phyloP scores from a whole-genome alignment of 2,797 vertebrate species.

The Macrochelys suwanniensis region DNA sequence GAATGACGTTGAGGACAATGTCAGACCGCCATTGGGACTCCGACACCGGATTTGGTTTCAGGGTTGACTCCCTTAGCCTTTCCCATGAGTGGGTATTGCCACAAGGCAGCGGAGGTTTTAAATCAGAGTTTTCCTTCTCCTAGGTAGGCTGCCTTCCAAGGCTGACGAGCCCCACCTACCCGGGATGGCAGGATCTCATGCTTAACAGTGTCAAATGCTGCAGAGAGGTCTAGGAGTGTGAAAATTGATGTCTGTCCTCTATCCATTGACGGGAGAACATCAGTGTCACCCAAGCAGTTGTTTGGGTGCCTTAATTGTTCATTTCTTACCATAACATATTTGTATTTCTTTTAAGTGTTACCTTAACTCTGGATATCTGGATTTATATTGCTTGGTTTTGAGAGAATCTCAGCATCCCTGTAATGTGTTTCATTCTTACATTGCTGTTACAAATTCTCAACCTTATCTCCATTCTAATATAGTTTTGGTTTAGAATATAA shows the following conservation, averaged over 20 bases:
- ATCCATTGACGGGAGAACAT: not conserved
- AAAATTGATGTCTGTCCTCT: not conserved
- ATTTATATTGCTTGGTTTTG: not conserved
- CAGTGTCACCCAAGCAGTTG: not conserved
- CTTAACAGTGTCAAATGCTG: not conserved
- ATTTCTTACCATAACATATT: not conserved
- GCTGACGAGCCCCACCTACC: too few species aligned
- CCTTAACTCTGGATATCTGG: not conserved
- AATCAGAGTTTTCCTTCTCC: too few species aligned
- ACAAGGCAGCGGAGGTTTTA: too few species aligned
- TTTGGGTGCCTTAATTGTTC: not conserved
- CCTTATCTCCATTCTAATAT: not conserved
- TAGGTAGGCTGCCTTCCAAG: too few species aligned
- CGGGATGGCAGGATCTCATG: too few species aligned
- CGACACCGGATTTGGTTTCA: too few species aligned
- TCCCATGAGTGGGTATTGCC: too few species aligned
- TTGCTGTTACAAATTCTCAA: not conserved
- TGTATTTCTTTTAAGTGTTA: not conserved
- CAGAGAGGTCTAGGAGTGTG: not conserved
- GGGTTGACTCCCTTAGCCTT: too few species aligned
- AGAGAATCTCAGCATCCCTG: not conserved
- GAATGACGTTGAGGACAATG: too few species aligned
- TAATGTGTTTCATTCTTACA: not conserved
- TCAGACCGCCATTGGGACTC: too few species aligned
- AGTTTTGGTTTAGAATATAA: not conserved